A percentile compares a stretch with the other conserved stretches of the same genome.
phyloP scores from a whole-genome alignment of 2,888 invertebrate genomes.

The Chrysomela aeneicollis region DNA sequence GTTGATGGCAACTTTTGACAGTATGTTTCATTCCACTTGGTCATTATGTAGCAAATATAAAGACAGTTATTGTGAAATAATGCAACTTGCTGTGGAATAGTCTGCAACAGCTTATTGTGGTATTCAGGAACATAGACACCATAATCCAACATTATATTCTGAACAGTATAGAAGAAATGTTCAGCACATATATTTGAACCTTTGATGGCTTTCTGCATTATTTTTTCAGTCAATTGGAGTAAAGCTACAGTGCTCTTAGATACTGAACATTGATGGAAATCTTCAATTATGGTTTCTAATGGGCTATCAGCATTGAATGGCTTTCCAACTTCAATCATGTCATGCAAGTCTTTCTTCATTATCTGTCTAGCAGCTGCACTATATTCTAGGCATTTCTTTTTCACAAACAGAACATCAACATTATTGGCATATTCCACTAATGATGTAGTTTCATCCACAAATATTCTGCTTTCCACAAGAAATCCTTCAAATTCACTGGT shows the following conservation, averaged over 20 bases:
- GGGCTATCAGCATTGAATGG: constrained; percentile 61
- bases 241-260: constrained; percentile 72
- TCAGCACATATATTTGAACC: constrained; percentile 70
- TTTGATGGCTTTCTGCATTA: constrained; percentile 72
- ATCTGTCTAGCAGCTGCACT: constrained; percentile 73
- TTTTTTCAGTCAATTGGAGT: constrained; percentile 69
- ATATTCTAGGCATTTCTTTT: constrained; percentile 78
- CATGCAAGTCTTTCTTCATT: constrained; percentile 83
- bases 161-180: constrained; percentile 73
- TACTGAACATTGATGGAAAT: constrained; percentile 67
- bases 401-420: constrained; percentile 78
- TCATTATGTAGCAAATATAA: constrained; percentile 80
- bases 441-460: constrained; percentile 65
- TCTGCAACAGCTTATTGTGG: constrained; percentile 81
- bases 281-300: constrained; percentile 59
- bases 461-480: constrained; percentile 67
- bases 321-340: constrained; percentile 67
- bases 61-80: constrained; percentile 92
- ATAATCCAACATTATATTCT: constrained; percentile 80
- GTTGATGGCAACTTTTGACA: constrained; percentile 68
- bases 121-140: constrained; percentile 79
- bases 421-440: constrained; percentile 76
- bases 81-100: constrained; percentile 88
- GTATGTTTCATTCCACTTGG: constrained; percentile 74
- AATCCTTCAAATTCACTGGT: constrained; percentile 73